phyloP scores from a whole-genome alignment of 2,888 invertebrate genomes.

The Phymatocera aterrima region DNA sequence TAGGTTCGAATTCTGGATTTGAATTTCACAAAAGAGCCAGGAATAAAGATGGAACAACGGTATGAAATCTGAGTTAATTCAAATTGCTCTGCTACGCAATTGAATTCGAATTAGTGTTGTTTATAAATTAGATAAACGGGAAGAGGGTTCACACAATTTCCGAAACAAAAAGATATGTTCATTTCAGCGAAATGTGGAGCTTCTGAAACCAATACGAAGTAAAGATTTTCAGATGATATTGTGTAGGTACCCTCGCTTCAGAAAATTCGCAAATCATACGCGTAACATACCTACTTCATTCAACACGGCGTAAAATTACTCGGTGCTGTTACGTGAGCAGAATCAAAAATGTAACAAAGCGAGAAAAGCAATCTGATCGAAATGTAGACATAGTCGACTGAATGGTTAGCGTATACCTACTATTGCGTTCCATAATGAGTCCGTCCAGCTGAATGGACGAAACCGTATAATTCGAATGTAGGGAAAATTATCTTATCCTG shows the following conservation, averaged over 20 bases:
- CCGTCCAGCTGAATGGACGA: not conserved
- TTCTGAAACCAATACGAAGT: not conserved
- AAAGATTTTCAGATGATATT: not conserved
- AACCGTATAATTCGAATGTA: not conserved
- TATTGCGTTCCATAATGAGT: not conserved
- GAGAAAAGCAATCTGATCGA: conserved; percentile 29
- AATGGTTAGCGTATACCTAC: not conserved
- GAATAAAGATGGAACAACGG: no score
- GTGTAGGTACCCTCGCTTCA: not conserved
- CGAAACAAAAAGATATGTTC: no score
- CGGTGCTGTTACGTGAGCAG: not conserved
- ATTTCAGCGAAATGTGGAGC: not conserved
- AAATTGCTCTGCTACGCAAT: no score
- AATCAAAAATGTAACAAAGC: conserved; percentile 24
- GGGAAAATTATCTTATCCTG: not conserved
- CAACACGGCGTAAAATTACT: conserved; percentile 1
- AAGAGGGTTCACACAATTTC: no score
- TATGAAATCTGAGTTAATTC: no score
- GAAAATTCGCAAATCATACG: not conserved
- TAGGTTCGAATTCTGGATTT: no score
- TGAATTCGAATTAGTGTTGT: no score
- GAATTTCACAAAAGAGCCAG: no score
- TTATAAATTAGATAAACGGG: no score
- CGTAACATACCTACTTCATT: not conserved
- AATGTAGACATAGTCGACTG: not conserved